These are phyloP conservation scores for Leptonema lineaticorne DNA, from an alignment of 1,140 invertebrate species.

Conservation along the genomic window DNA sequence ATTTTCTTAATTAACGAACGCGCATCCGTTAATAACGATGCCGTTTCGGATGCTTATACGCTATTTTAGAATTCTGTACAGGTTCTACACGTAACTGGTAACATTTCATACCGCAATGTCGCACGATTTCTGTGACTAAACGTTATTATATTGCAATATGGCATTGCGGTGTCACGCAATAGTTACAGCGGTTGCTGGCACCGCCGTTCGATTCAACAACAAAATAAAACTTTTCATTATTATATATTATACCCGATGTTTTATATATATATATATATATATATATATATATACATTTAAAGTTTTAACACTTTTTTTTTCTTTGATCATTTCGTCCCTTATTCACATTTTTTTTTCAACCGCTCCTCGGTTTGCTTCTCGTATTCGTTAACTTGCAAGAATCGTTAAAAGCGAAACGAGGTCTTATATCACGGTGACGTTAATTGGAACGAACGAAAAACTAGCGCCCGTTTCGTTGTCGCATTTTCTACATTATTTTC, in stretches of 20 bases:
- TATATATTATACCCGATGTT: no score
- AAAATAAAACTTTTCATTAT: neutral
- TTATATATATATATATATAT: no score
- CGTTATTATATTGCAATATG: conserved; percentile 9
- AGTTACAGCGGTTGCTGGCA: neutral
- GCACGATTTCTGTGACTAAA: neutral
- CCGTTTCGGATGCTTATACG: no score
- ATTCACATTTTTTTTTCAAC: conserved; percentile 7
- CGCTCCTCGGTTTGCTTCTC: no score
- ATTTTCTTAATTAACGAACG: no score
- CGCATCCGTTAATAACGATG: no score
- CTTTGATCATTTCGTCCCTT: no score
- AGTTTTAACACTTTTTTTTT: no score
- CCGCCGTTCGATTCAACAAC: neutral
- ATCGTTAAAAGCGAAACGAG: conserved; percentile 3
- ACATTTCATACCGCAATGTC: no score
- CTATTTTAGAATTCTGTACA: no score
- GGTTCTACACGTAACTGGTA: no score
- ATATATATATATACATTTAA: no score
- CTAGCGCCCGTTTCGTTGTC: neutral
- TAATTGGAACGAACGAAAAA: conserved; percentile 2
- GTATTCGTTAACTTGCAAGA: neutral
- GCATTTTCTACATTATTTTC: neutral
- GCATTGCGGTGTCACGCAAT: conserved; percentile 9
- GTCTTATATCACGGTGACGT: conserved; percentile 6